Conservation (phyloP, 2,113 vertebrate genomes). For the Paramisgurnus dabryanus region DNA sequence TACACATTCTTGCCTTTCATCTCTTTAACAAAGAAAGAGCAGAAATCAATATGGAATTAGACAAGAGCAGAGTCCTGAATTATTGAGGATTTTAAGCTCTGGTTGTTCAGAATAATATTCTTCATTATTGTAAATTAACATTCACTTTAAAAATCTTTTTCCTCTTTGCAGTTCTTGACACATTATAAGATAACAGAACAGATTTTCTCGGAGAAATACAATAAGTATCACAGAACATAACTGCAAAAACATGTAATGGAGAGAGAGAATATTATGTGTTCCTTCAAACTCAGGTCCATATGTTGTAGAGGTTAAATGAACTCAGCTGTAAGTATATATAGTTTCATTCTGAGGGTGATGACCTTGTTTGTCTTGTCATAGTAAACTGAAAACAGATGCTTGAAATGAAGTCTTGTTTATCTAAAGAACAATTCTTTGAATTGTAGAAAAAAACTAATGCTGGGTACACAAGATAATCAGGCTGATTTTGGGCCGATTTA, state of each 20-base stretch:
- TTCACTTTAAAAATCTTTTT: conserved; percentile 1
- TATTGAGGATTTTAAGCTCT: conserved; percentile 43
- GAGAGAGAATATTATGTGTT: neutral
- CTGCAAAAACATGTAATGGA: neutral
- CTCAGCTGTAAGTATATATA: neutral
- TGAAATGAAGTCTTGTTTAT: conserved; percentile 12
- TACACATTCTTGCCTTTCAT: conserved; percentile 39
- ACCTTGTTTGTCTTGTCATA: conserved; percentile 18
- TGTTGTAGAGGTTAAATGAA: neutral
- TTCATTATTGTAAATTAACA: conserved; percentile 34
- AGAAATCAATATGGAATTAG: conserved; percentile 52
- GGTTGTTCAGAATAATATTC: conserved; percentile 24
- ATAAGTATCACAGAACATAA: neutral
- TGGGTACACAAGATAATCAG: too few relatives aligned
- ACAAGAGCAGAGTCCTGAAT: conserved; percentile 39
- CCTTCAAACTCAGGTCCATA: conserved; percentile 5
- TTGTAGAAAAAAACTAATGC: neutral
- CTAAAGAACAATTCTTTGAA: neutral
- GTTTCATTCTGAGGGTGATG: neutral
- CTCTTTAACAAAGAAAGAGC: conserved; percentile 32
- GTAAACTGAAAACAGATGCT: conserved; percentile 51
- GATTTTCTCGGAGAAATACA: neutral
- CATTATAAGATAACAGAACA: conserved; percentile 12
- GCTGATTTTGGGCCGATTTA: too few relatives aligned
- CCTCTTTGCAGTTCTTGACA: neutral